A percentile compares a stretch with the other conserved stretches of the same genome.
These are phyloP conservation scores for Mormyrus hasselquistii DNA, from an alignment of 2,797 vertebrate species.

Conservation along the genomic window DNA sequence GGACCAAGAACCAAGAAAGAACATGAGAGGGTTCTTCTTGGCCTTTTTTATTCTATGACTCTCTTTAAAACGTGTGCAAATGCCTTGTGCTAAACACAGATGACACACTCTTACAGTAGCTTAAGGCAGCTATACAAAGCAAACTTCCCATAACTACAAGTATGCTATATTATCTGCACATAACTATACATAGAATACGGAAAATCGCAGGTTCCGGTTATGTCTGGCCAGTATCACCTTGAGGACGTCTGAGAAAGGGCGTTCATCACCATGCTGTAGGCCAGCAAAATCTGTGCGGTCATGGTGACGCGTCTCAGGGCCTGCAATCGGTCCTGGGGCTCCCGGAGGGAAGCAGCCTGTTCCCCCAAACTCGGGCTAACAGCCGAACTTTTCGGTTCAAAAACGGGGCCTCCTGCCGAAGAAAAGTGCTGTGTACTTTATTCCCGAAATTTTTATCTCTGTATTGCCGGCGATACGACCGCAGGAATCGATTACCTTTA, in stretches of 20 bases:
- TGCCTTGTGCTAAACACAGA: background rate
- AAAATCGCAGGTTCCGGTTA: background rate
- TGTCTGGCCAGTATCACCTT: conserved; percentile 44
- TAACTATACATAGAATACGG: background rate
- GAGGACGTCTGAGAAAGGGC: conserved; percentile 67
- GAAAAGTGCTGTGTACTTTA: background rate
- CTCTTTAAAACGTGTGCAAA: background rate
- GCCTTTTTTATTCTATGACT: background rate
- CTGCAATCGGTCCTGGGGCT: conserved; percentile 65
- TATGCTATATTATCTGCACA: background rate
- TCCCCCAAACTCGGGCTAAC: conserved; percentile 61
- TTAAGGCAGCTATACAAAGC: background rate
- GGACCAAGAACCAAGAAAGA: background rate
- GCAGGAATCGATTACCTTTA: conserved; percentile 49
- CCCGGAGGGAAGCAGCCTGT: conserved; percentile 64
- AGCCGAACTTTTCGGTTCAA: conserved; percentile 54
- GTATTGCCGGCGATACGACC: too few species aligned
- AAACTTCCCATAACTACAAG: background rate
- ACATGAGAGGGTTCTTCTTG: background rate
- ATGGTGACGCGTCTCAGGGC: conserved; percentile 65
- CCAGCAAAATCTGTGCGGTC: conserved; percentile 69
- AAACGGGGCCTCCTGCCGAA: conserved; percentile 44
- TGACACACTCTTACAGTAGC: background rate
- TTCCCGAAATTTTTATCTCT: too few species aligned
- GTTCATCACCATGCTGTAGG: conserved; percentile 72